Conservation (phyloP, 2,113 vertebrate genomes). For the Micronycteris hirsuta region DNA sequence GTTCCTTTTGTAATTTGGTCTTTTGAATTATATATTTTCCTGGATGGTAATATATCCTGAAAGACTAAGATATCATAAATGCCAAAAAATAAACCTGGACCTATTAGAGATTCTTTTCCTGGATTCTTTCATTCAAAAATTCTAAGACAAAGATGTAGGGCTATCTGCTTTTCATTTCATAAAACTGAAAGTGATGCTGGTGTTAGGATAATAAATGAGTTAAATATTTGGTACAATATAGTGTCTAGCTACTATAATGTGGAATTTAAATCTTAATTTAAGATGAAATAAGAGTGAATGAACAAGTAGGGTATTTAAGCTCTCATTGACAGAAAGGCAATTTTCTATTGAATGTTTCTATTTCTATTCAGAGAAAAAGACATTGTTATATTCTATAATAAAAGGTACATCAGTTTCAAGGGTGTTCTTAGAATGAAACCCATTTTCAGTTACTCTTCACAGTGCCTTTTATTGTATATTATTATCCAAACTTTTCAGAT, state of each 20-base stretch:
- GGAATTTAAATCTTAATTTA: not conserved
- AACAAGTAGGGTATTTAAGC: not conserved
- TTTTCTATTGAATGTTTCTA: not conserved
- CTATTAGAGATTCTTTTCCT: constrained; percentile 41
- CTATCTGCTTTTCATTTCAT: not conserved
- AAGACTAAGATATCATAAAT: constrained; percentile 56
- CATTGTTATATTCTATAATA: not conserved
- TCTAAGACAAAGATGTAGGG: not conserved
- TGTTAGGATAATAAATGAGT: constrained; percentile 7
- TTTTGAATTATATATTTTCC: constrained; percentile 54
- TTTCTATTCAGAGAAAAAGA: not conserved
- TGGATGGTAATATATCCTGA: constrained; percentile 60
- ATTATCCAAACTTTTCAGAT: not conserved
- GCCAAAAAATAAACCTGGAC: constrained; percentile 62
- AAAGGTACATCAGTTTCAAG: not conserved
- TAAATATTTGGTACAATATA: not conserved
- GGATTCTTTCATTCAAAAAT: constrained; percentile 16
- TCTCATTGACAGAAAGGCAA: not conserved
- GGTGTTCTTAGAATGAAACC: not conserved
- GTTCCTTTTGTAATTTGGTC: constrained; percentile 57
- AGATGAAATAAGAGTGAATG: not conserved
- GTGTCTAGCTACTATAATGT: not conserved
- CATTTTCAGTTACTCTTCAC: not conserved
- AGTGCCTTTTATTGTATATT: not conserved
- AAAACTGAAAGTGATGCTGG: not conserved